phyloP scores from a whole-genome alignment of 2,797 vertebrate genomes.

The Ispidina picta region DNA sequence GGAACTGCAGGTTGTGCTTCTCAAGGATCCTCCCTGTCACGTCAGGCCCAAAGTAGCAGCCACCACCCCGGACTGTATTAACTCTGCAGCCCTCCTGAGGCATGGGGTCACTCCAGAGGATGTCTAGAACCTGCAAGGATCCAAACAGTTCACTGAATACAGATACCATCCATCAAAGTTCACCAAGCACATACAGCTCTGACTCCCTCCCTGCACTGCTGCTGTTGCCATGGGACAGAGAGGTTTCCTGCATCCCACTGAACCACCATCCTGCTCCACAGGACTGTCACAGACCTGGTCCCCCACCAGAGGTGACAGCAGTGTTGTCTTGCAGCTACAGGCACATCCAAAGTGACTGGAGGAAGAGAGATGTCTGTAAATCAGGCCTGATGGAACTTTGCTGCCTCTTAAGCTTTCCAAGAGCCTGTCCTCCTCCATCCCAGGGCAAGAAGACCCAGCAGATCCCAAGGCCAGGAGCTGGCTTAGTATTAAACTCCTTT shows the following conservation, averaged over 20 bases:
- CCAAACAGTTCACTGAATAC: background rate
- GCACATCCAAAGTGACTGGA: background rate
- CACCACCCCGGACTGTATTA: constrained; percentile 89
- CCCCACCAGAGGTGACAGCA: background rate
- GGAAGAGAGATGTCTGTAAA: background rate
- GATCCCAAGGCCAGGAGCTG: background rate
- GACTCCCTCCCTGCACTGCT: background rate
- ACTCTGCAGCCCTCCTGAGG: constrained; percentile 86
- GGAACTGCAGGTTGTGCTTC: constrained; percentile 85
- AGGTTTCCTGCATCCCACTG: background rate
- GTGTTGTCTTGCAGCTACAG: background rate
- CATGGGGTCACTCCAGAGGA: constrained; percentile 94
- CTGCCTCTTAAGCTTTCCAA: background rate
- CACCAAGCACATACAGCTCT: background rate
- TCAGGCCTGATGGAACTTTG: background rate
- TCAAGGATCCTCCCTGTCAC: constrained; percentile 85
- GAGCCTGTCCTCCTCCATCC: background rate
- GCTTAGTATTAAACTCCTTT: constrained; percentile 4
- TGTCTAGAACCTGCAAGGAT: constrained; percentile 82
- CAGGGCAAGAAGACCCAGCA: background rate
- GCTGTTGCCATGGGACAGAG: background rate
- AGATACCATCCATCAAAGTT: background rate
- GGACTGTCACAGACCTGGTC: background rate
- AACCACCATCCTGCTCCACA: background rate
- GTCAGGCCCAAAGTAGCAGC: constrained; percentile 94